phyloP scores from a whole-genome alignment of 2,888 invertebrate genomes.

The Lordiphosa fenestrarum region DNA sequence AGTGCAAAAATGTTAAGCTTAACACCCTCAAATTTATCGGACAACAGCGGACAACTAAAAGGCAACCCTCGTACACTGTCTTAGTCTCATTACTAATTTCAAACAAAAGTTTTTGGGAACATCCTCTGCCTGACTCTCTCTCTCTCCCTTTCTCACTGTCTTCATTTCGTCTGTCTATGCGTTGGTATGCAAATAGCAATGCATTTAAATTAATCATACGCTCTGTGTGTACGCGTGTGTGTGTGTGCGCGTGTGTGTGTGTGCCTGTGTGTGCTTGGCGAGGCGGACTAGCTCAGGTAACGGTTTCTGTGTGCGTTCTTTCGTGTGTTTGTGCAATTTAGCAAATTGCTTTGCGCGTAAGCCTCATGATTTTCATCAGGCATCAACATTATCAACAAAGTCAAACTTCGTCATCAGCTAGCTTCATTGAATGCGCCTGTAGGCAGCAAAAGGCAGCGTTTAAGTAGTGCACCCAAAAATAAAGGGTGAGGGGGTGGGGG shows the following conservation, averaged over 20 bases:
- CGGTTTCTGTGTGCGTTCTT: slow-evolving; percentile 22
- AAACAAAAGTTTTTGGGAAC: slow-evolving; percentile 2
- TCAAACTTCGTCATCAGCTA: slow-evolving; percentile 1
- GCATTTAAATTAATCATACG: slow-evolving; percentile 75
- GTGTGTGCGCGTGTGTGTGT: slow-evolving; percentile 2
- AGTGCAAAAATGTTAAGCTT: no score
- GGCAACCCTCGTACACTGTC: no score
- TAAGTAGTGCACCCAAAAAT: slow-evolving; percentile 24
- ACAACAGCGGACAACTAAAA: no score
- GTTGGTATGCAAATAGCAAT: slow-evolving; percentile 61
- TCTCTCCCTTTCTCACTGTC: neutral
- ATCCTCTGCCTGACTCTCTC: neutral
- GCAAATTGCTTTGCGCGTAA: slow-evolving; percentile 57
- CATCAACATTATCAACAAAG: no score
- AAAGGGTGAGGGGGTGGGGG: slow-evolving; percentile 37
- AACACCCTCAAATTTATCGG: no score
- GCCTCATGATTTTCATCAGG: slow-evolving; percentile 3
- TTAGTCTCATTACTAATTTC: no score
- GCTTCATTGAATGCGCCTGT: slow-evolving; percentile 24
- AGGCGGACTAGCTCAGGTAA: no score
- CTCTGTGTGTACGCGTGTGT: slow-evolving; percentile 42
- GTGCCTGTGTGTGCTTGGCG: slow-evolving; percentile 5
- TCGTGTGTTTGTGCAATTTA: slow-evolving; percentile 58
- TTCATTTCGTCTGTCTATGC: slow-evolving; percentile 13
- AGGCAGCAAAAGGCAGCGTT: slow-evolving; percentile 37